Evolutionary conservation across 2,113 vertebrate genomes (phyloP), one percentile per base, ranked within the genome.

Genomic region (Anas platyrhynchos): DNA sequence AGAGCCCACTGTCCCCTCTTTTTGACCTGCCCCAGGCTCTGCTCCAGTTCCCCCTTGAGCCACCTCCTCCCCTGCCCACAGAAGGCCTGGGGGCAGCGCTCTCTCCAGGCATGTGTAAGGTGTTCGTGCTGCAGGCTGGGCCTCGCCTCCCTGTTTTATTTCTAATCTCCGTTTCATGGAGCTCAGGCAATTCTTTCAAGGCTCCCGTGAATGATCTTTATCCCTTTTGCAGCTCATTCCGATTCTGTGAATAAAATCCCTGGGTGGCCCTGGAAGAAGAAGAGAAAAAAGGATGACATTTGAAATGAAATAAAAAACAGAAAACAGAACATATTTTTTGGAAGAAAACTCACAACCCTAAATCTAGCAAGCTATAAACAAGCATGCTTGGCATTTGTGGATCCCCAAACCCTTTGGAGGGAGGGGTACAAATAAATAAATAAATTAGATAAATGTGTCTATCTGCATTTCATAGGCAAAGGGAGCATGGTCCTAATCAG

Each of bases 101-200:
- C 72, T 27, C 1, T 0, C 83, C 73, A 62, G 78, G 55, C 50
- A 31, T 83, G 92, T 81, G 11, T 55, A 83, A 93, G 76, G 43
- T 48, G 36, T 41, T 81, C 1, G 0, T 34, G 56, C 61, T 59
- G 65, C 46, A 92, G 86, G 44, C 65, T 38, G 54, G 27, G 56
- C 68, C 81, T 96, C 91, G 88, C 91, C 76, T 86, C 62, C 76
- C 86, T 86, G 63, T 58, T 96, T 96, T 95, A 91, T 89, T 96
- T 96, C 95, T 96, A 83, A 94, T 86, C 77, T 83, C 63, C 2
- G 6, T 96, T 91, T 94, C 88, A 81, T 38, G 88, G 86, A 92
- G 88, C 91, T 86, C 83, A 86, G 77, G 62, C 68, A 86, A 94
- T 71, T 88, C 76, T 93, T 95, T 91, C 83, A 92, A 92, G 91